Evolutionary conservation across 2,113 vertebrate genomes (phyloP), one percentile per base, ranked within the genome.

Genomic region (Bufo gargarizans): DNA sequence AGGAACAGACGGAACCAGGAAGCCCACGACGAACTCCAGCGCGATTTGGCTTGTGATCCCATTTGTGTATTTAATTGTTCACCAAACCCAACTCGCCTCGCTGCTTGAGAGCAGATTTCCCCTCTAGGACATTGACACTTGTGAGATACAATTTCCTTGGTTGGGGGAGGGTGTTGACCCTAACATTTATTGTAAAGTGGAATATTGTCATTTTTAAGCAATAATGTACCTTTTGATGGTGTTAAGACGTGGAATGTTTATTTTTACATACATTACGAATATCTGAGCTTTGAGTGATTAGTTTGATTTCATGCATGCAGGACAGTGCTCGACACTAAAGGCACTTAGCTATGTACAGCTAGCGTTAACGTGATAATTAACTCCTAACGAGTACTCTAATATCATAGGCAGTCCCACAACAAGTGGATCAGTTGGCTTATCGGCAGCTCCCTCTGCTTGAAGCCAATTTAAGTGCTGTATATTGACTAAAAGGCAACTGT

Each of bases 21-120:
- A 99, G 97, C 0, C 98, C 98, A n/a, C 96, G 95, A 91, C 96
- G 94, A 78, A 99, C 97, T 0, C 98, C 98, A 11, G 96, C 97
- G 43, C 97, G 97, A 86, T 99, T 99, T 61, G 98, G 98, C 43
- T 82, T 88, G 55, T 88, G 80, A 88, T 22, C n/a, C 14, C 17
- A 53, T 69, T 49, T 69, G n/a, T 56, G 50, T 79, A 50, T 43
- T 69, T 50, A 53, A 45, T 79, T 77, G 20, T 86, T 45, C 74
- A 43, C 76, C 14, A 50, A 33, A 50, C 58, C 9, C 45, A 17
- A 63, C 8, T 43, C 10, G 20, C 13, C 11, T 50, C 13, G 3
- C 43, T 55, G 61, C 61, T 55, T 53, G 77, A 65, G 6, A 79
- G 55, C n/a, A 79, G 33, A 58, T 47, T 61, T 79, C 45, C 19